phyloP scores from a whole-genome alignment of 2,113 vertebrate species.

The Ondatra zibethicus region DNA sequence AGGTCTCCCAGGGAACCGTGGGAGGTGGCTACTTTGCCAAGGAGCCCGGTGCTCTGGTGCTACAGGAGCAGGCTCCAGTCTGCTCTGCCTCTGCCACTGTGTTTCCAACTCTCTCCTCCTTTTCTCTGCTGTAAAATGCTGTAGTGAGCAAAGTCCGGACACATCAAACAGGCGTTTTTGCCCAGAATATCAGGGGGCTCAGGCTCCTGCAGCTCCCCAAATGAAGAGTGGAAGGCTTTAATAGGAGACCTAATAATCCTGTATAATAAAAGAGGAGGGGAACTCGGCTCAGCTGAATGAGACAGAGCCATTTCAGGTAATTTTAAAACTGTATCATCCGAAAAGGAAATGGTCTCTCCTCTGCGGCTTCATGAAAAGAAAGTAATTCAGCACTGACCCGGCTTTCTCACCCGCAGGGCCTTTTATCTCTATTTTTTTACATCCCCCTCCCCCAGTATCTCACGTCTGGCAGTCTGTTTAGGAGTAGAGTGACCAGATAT shows the following conservation, averaged over 20 bases:
- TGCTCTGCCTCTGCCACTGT: not conserved
- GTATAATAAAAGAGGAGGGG: not conserved
- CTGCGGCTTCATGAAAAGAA: not conserved
- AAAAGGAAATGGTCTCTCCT: not conserved
- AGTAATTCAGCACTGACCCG: not conserved
- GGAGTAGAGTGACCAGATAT: not conserved
- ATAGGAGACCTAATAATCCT: not conserved
- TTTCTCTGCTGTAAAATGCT: not conserved
- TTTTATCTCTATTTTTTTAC: not conserved
- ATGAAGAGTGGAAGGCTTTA: not conserved
- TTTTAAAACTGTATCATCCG: not conserved
- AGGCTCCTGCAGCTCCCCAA: not conserved
- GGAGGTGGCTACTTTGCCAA: too few relatives aligned
- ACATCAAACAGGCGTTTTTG: not conserved
- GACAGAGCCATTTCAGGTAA: not conserved
- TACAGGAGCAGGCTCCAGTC: too few relatives aligned
- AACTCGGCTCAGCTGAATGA: not conserved
- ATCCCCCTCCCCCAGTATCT: not conserved
- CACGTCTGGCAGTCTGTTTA: not conserved
- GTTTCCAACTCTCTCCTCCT: fast-evolving
- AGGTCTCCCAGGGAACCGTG: not conserved
- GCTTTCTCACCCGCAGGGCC: not conserved
- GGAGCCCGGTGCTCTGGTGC: not conserved
- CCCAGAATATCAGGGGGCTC: not conserved
- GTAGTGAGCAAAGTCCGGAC: not conserved